These are phyloP conservation scores for Octomys mimax DNA, from an alignment of 2,797 vertebrate genomes.

Conservation along the genomic window DNA sequence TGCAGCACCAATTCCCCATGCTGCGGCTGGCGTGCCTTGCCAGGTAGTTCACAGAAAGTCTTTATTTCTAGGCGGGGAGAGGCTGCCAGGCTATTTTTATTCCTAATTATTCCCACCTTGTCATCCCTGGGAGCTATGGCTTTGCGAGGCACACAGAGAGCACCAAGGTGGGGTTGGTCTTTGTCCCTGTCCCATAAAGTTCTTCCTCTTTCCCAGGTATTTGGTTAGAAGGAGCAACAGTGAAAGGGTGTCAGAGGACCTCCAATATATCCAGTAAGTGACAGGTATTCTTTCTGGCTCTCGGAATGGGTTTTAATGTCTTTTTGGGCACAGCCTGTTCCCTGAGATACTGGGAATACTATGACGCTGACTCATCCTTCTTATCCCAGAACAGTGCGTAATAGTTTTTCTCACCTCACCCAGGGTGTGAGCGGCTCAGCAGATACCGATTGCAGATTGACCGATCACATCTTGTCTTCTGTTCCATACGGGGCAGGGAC, in stretches of 20 bases:
- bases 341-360: background rate
- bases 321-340: background rate
- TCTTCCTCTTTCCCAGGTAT: background rate
- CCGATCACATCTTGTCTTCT: background rate
- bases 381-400: background rate
- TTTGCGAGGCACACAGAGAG: background rate
- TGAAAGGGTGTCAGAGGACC: background rate
- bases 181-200: background rate
- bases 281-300: background rate
- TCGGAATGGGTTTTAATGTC: background rate
- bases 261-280: background rate
- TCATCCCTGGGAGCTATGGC: background rate
- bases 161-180: background rate
- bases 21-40: background rate
- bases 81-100: background rate
- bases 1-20: background rate
- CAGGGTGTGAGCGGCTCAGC: background rate
- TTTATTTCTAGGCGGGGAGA: background rate
- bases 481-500: background rate
- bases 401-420: background rate
- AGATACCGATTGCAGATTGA: background rate
- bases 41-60: background rate
- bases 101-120: conserved; percentile 3
- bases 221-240: background rate
- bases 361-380: background rate